Conservation (phyloP, 2,113 vertebrate genomes). For the Petaurus breviceps region DNA sequence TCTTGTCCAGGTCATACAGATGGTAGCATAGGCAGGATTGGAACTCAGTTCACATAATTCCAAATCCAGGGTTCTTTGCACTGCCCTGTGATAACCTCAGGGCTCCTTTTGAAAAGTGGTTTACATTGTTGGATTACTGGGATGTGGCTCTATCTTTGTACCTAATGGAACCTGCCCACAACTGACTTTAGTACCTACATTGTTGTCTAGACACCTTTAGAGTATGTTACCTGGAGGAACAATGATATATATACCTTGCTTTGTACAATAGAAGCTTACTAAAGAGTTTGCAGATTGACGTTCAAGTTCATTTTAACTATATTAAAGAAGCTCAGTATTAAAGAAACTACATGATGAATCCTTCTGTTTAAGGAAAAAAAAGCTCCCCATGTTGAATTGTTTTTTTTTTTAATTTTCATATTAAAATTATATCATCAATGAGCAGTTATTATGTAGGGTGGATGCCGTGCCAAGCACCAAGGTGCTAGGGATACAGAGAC, state of each 20-base stretch:
- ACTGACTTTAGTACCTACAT: background rate
- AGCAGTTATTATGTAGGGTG: background rate
- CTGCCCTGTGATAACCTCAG: background rate
- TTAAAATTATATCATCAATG: background rate
- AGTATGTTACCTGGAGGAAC: background rate
- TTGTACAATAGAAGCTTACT: background rate
- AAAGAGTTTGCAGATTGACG: background rate
- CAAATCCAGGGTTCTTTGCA: background rate
- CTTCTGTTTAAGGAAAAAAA: background rate
- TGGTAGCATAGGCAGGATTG: background rate
- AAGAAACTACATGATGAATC: background rate
- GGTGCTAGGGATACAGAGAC: background rate
- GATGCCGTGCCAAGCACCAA: background rate
- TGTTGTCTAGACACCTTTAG: background rate
- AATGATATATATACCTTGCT: background rate
- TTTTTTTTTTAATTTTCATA: too few relatives aligned
- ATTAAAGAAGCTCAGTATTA: background rate
- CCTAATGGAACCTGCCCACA: background rate
- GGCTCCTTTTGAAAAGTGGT: background rate
- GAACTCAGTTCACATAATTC: background rate
- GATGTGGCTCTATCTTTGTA: background rate
- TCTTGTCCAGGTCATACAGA: background rate
- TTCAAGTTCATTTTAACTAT: background rate
- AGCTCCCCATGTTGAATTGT: background rate
- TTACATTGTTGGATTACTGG: background rate